Conservation (phyloP, 2,797 vertebrate genomes). For the Poecilia wingei region DNA sequence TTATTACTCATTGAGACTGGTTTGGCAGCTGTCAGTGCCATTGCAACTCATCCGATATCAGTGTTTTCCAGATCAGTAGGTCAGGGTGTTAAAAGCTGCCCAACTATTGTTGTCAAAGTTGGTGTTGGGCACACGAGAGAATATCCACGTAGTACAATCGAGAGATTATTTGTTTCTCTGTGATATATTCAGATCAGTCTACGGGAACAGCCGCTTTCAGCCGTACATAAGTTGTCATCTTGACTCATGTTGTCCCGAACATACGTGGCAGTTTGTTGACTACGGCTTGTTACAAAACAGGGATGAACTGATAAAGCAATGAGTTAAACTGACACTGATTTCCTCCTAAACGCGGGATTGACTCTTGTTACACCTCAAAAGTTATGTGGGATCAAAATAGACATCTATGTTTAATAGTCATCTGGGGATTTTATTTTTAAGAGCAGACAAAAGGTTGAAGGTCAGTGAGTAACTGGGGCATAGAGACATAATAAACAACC, state of each 20-base stretch:
- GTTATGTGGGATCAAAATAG: constrained; percentile 69
- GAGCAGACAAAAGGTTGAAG: constrained; percentile 72
- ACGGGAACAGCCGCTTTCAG: background rate
- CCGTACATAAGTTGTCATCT: background rate
- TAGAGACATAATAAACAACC: constrained; percentile 38
- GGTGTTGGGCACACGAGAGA: background rate
- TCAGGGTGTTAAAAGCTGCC: constrained; percentile 4
- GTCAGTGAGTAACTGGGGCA: constrained; percentile 67
- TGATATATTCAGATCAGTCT: background rate
- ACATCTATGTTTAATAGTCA: constrained; percentile 49
- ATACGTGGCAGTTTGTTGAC: constrained; percentile 3
- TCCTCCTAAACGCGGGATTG: background rate
- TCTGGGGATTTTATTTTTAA: constrained; percentile 74
- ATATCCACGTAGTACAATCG: background rate
- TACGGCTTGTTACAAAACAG: background rate
- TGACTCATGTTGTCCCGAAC: background rate
- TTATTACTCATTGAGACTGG: background rate
- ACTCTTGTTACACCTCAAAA: constrained; percentile 28
- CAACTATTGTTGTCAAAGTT: background rate
- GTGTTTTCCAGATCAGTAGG: constrained; percentile 17
- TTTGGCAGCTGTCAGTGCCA: constrained; percentile 12
- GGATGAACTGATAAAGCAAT: background rate
- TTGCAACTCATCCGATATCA: constrained; percentile 26
- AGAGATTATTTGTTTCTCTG: background rate
- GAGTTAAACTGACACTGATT: background rate